Evolutionary conservation across 2,113 vertebrate genomes (phyloP).

Genomic region (Pomatostomus ruficeps): DNA sequence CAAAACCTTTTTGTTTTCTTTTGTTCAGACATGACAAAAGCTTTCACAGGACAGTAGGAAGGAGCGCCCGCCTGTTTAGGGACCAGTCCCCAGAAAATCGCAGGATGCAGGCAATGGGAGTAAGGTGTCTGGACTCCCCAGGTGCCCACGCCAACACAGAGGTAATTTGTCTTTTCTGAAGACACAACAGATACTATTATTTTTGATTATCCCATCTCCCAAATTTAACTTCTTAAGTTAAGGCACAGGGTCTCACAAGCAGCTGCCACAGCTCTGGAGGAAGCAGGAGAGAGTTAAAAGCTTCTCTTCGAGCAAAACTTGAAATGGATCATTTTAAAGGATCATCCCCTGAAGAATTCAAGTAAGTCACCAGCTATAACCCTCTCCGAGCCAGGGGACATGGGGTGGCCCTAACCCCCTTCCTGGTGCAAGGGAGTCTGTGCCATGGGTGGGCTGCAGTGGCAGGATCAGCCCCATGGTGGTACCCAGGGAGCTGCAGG

Average conservation of each 20-base stretch:
- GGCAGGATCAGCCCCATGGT: background rate
- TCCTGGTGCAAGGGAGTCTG: no score
- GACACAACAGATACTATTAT: background rate
- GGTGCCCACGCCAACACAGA: background rate
- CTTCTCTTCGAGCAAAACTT: background rate
- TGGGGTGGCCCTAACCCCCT: background rate
- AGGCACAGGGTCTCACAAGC: background rate
- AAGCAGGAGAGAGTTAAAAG: background rate
- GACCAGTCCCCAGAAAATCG: background rate
- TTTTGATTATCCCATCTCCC: background rate
- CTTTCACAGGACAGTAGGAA: background rate
- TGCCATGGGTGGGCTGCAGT: background rate
- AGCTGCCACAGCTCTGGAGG: background rate
- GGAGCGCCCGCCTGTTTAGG: background rate
- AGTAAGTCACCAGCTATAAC: background rate
- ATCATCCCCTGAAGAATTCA: background rate
- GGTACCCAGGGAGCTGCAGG: background rate
- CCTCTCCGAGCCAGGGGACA: accelerated
- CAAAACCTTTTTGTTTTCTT: background rate
- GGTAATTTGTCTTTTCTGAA: background rate
- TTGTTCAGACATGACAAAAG: background rate
- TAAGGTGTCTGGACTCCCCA: background rate
- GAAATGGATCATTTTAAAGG: background rate
- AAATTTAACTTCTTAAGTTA: background rate
- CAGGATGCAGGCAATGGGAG: background rate